These are phyloP conservation scores for Heteromurus nitidus DNA, from an alignment of 2,888 invertebrate species.

Conservation along the genomic window DNA sequence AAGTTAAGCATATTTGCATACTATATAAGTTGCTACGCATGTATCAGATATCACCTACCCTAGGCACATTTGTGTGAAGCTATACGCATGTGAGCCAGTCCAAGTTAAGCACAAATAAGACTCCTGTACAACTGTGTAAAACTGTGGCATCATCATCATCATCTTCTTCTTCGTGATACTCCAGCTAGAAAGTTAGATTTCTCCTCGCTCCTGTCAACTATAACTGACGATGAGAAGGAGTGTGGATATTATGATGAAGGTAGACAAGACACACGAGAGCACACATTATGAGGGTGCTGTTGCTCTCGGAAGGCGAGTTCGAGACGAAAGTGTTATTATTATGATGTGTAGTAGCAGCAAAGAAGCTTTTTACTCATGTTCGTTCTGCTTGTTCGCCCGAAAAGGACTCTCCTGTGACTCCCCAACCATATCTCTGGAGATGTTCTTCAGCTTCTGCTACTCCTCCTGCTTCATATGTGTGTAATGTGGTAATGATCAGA, in stretches of 20 bases:
- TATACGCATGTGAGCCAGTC: background rate
- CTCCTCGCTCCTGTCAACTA: background rate
- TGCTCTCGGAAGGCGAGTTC: background rate
- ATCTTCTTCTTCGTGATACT: background rate
- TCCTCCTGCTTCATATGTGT: background rate
- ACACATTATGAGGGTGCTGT: background rate
- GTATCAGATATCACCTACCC: background rate
- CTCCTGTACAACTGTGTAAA: background rate
- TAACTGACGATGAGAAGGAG: background rate
- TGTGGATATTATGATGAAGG: no score
- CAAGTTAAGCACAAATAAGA: background rate
- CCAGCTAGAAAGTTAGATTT: background rate
- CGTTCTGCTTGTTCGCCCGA: background rate
- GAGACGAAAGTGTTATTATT: constrained; percentile 8
- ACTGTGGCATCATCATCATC: constrained; percentile 1
- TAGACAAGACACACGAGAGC: background rate
- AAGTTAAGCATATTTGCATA: background rate
- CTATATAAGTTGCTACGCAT: background rate
- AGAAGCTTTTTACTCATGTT: background rate
- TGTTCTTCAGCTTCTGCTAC: no score
- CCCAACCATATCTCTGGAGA: background rate
- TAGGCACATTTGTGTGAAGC: background rate
- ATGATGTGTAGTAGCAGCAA: background rate
- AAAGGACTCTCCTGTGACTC: background rate
- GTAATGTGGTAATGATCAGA: constrained; percentile 35